Percentiles rank a stretch among this genome's conserved stretches.
phyloP scores from a whole-genome alignment of 1,140 invertebrate genomes.

The Pogonognathellus flavescens region DNA sequence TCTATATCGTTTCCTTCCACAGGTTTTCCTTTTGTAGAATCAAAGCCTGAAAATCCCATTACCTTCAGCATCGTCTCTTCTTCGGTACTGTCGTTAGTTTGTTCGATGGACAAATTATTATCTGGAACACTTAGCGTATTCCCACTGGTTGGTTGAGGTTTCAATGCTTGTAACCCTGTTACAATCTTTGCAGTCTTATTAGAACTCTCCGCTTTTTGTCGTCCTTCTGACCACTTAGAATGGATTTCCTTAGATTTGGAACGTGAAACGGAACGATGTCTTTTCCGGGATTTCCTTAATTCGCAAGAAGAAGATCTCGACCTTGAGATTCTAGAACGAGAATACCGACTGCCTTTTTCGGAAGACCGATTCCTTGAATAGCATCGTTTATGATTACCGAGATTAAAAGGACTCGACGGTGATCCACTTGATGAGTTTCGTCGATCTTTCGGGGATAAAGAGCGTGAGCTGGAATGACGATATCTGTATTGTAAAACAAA shows the following conservation, averaged over 20 bases:
- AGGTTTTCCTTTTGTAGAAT: background rate
- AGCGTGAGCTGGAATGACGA: no score
- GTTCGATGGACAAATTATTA: background rate
- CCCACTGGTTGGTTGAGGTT: background rate
- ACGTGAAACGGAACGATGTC: no score
- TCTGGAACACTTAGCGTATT: background rate
- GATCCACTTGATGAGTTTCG: no score
- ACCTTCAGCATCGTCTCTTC: background rate
- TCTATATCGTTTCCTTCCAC: background rate
- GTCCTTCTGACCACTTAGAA: background rate
- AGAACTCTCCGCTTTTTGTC: background rate
- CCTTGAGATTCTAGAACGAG: no score
- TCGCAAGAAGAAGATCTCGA: background rate
- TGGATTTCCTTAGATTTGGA: no score
- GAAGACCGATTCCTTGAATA: background rate
- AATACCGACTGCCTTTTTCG: background rate
- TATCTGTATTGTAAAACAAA: no score
- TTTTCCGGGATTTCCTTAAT: no score
- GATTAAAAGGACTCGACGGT: no score
- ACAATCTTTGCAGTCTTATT: background rate
- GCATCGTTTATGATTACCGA: background rate
- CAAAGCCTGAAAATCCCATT: background rate
- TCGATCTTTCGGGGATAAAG: no score
- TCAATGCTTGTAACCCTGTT: background rate
- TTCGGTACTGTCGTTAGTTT: no score